Conservation (phyloP, 2,888 invertebrate species). For the Hymenopus coronatus region DNA sequence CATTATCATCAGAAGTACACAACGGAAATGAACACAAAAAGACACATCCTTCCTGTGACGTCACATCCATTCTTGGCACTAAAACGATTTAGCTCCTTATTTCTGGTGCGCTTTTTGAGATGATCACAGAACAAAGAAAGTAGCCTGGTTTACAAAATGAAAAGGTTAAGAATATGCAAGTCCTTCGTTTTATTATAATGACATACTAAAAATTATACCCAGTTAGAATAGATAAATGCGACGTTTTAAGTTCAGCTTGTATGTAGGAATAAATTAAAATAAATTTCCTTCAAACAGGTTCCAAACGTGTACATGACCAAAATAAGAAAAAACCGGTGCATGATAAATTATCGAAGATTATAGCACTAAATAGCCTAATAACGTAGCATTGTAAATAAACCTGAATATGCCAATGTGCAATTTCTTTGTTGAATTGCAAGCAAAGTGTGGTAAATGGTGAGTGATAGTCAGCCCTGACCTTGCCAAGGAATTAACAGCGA, state of each 20-base stretch:
- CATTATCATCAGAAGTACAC: too few relatives aligned
- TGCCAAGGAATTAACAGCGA: not conserved
- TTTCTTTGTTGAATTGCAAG: not conserved
- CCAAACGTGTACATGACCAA: not conserved
- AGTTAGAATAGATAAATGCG: not conserved
- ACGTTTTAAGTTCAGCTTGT: not conserved
- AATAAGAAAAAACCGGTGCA: not conserved
- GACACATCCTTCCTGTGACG: too few relatives aligned
- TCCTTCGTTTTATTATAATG: not conserved
- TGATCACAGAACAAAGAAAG: not conserved
- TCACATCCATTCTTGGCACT: too few relatives aligned
- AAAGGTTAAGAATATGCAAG: not conserved
- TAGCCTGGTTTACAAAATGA: not conserved
- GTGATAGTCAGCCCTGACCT: not conserved
- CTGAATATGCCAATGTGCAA: not conserved
- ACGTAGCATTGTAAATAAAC: not conserved
- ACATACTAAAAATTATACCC: not conserved
- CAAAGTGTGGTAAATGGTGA: not conserved
- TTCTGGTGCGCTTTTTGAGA: too few relatives aligned
- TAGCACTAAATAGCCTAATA: not conserved
- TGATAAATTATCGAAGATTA: not conserved
- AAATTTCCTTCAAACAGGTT: not conserved
- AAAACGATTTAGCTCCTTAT: too few relatives aligned
- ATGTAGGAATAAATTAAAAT: not conserved
- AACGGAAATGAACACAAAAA: too few relatives aligned